A percentile compares a stretch with the other conserved stretches of the same genome.
These are phyloP conservation scores for Gambelia wislizenii DNA, from an alignment of 2,797 vertebrate species.

Conservation along the genomic window DNA sequence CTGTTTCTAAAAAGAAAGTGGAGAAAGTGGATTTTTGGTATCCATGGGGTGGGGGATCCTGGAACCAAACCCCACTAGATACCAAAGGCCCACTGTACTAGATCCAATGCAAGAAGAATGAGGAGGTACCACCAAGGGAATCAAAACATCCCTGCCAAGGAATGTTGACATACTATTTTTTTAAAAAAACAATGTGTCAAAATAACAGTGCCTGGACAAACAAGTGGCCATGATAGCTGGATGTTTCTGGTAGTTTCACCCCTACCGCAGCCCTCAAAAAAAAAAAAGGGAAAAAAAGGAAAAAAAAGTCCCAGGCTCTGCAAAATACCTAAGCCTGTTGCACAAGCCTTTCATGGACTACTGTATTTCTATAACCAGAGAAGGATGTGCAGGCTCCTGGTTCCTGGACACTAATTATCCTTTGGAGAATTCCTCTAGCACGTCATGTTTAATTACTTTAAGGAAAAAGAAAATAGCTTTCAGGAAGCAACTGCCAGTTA, in stretches of 20 bases:
- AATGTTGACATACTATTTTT: no score
- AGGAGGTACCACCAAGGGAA: not conserved
- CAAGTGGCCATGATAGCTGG: no score
- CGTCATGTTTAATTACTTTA: slow-evolving; percentile 57
- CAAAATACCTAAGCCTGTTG: no score
- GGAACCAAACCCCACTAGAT: no score
- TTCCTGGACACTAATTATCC: slow-evolving; percentile 61
- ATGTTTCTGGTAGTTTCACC: no score
- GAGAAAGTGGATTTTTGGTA: no score
- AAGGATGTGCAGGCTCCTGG: slow-evolving; percentile 32
- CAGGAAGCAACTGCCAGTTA: slow-evolving; percentile 62
- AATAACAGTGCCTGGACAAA: not conserved
- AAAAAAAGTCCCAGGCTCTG: no score
- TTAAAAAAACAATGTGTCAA: not conserved
- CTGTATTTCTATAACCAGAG: slow-evolving; percentile 9
- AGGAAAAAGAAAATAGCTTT: slow-evolving; percentile 50
- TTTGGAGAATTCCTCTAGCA: slow-evolving; percentile 62
- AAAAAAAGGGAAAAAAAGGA: no score
- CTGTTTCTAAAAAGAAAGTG: no score
- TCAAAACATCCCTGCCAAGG: not conserved
- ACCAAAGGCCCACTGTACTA: no score
- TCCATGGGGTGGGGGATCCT: no score
- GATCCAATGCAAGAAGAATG: not conserved
- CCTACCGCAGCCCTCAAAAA: no score
- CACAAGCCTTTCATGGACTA: not conserved